A percentile compares a stretch with the other conserved stretches of the same genome.
Evolutionary conservation across 1,140 invertebrate species (phyloP).

Genomic region (Holotrichia oblita): DNA sequence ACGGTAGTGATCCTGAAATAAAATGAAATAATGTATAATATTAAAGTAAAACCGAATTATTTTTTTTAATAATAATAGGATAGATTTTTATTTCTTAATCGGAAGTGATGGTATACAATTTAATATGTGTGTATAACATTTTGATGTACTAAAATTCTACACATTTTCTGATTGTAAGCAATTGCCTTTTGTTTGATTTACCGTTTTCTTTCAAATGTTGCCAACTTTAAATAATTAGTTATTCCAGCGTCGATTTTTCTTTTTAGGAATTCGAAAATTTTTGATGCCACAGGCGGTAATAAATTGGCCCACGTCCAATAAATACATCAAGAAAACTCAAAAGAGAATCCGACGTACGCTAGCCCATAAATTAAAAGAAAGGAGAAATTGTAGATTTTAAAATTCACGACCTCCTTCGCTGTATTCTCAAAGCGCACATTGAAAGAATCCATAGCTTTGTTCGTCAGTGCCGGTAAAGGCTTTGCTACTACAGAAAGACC

Average conservation of each 20-base stretch:
- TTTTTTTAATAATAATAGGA: no score
- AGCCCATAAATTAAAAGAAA: slow-evolving; percentile 24
- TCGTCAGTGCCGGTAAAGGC: neutral
- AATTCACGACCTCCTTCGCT: slow-evolving; percentile 8
- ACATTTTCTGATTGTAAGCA: no score
- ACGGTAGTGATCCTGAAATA: no score
- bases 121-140: no score
- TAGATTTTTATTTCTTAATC: no score
- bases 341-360: neutral
- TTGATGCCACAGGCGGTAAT: neutral
- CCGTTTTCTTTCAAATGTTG: neutral
- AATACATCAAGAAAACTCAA: slow-evolving; percentile 5
- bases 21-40: no score
- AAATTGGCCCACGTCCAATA: slow-evolving; percentile 12
- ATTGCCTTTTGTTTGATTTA: no score
- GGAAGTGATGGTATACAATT: no score
- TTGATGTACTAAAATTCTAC: no score
- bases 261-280: neutral
- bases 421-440: slow-evolving; percentile 23
- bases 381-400: slow-evolving; percentile 30
- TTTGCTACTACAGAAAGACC: neutral
- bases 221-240: neutral
- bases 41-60: no score
- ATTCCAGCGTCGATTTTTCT: neutral
- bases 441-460: slow-evolving; percentile 33